phyloP scores from a whole-genome alignment of 2,888 invertebrate genomes.

The Esperia sulphurella region DNA sequence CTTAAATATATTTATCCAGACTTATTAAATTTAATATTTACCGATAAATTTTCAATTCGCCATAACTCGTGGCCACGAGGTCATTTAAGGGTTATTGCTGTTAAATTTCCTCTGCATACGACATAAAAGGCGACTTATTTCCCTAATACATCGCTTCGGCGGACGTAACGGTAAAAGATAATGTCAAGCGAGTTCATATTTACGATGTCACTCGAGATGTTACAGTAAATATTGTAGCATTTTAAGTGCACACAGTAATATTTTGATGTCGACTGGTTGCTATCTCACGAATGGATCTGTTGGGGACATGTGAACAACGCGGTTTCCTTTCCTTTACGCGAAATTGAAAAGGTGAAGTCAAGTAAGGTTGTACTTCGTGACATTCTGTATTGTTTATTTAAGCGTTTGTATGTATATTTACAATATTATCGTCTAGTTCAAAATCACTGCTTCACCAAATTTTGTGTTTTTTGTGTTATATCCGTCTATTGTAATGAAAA shows the following conservation, averaged over 20 bases:
- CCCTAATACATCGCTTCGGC: slow-evolving; percentile 49
- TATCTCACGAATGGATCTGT: slow-evolving; percentile 8
- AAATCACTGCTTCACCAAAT: too few relatives aligned
- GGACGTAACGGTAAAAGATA: slow-evolving; percentile 38
- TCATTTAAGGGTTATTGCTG: slow-evolving; percentile 36
- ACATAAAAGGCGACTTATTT: slow-evolving; percentile 59
- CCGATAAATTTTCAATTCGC: slow-evolving; percentile 25
- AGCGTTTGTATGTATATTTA: too few relatives aligned
- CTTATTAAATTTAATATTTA: slow-evolving; percentile 21
- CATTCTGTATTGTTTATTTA: too few relatives aligned
- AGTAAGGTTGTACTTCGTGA: too few relatives aligned
- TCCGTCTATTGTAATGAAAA: too few relatives aligned
- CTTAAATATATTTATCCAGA: neutral
- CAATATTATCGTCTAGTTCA: too few relatives aligned
- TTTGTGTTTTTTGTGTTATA: too few relatives aligned
- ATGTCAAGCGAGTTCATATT: slow-evolving; percentile 43
- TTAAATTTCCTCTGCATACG: slow-evolving; percentile 45
- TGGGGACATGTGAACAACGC: neutral
- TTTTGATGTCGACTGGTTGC: slow-evolving; percentile 8
- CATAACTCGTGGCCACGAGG: slow-evolving; percentile 24
- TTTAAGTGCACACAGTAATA: slow-evolving; percentile 16
- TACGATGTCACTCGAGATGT: slow-evolving; percentile 40
- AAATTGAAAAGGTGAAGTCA: neutral
- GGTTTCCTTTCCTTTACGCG: neutral
- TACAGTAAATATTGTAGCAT: slow-evolving; percentile 26